Evolutionary conservation across 1,140 invertebrate species (phyloP).

Genomic region (Ectropis grisescens): DNA sequence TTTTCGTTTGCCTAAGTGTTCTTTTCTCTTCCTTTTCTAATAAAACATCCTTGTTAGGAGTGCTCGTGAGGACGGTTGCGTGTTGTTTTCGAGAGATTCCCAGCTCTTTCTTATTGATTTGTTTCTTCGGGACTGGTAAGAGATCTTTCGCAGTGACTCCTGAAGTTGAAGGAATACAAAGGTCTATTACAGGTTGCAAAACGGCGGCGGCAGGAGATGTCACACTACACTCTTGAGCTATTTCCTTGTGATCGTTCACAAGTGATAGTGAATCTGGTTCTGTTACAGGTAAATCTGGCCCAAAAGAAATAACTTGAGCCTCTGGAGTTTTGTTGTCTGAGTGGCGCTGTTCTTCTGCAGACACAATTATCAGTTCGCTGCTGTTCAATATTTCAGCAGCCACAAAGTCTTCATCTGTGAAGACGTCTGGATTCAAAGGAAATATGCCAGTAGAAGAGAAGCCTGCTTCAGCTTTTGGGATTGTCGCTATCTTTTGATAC

Average conservation of each 20-base stretch:
- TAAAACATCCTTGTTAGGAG: slow-evolving; percentile 22
- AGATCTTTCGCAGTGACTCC: slow-evolving; percentile 13
- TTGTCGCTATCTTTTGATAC: slow-evolving; percentile 11
- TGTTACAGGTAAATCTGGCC: slow-evolving; percentile 13
- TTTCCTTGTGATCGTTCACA: slow-evolving; percentile 15
- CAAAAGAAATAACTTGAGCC: slow-evolving; percentile 12
- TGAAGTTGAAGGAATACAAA: too few relatives aligned
- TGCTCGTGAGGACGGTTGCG: slow-evolving; percentile 23
- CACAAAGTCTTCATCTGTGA: slow-evolving; percentile 15
- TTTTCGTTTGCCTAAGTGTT: slow-evolving; percentile 21
- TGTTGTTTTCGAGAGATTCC: slow-evolving; percentile 23
- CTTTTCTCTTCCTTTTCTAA: slow-evolving; percentile 29
- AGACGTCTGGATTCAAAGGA: slow-evolving; percentile 14
- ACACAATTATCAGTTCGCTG: slow-evolving; percentile 8
- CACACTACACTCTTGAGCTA: too few relatives aligned
- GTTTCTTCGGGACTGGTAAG: slow-evolving; percentile 13
- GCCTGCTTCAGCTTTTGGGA: slow-evolving; percentile 11
- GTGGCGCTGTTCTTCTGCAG: slow-evolving; percentile 8
- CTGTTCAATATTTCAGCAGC: slow-evolving; percentile 12
- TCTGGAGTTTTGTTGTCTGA: slow-evolving; percentile 11
- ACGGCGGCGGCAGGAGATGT: too few relatives aligned
- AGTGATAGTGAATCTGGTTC: slow-evolving; percentile 12
- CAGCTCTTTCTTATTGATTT: slow-evolving; percentile 17
- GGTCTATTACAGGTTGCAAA: too few relatives aligned
- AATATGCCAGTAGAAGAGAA: slow-evolving; percentile 14